A percentile compares a stretch with the other conserved stretches of the same genome.
phyloP scores from a whole-genome alignment of 2,113 vertebrate species.

The Castor canadensis region DNA sequence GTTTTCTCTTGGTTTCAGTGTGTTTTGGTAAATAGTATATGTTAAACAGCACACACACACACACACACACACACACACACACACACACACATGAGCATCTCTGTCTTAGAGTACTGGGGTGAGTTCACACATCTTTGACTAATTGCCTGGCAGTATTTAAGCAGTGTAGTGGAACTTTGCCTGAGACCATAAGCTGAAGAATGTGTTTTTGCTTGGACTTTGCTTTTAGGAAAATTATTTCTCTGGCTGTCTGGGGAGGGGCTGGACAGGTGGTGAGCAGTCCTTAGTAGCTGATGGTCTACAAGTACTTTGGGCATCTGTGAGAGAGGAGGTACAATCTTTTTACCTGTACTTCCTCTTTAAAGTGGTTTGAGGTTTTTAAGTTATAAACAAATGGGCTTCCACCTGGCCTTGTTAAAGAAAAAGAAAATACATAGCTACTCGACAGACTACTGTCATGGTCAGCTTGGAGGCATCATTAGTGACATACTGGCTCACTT shows the following conservation, averaged over 20 bases:
- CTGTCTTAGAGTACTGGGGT: constrained; percentile 54
- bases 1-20: constrained; percentile 6
- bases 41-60: not conserved
- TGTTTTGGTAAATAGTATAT: constrained; percentile 43
- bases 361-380: not conserved
- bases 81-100: rapidly evolving
- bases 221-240: constrained; percentile 62
- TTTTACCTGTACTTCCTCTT: not conserved
- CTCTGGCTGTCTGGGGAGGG: constrained; percentile 19
- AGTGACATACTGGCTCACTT: not conserved
- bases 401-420: constrained; percentile 44
- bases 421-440: constrained; percentile 8
- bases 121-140: constrained; percentile 67
- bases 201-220: constrained; percentile 62
- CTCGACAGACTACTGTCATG: not conserved
- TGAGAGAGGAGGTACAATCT: not conserved
- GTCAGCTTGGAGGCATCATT: not conserved
- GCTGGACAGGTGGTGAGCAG: constrained; percentile 27
- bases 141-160: constrained; percentile 78
- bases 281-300: not conserved
- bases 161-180: constrained; percentile 69
- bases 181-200: constrained; percentile 57
- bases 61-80: not conserved
- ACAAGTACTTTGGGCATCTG: not conserved
- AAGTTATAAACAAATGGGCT: constrained; percentile 25